Evolutionary conservation across 2,888 invertebrate genomes (phyloP), one percentile per base, ranked within the genome.

Genomic region (Drosophila meridiana): DNA sequence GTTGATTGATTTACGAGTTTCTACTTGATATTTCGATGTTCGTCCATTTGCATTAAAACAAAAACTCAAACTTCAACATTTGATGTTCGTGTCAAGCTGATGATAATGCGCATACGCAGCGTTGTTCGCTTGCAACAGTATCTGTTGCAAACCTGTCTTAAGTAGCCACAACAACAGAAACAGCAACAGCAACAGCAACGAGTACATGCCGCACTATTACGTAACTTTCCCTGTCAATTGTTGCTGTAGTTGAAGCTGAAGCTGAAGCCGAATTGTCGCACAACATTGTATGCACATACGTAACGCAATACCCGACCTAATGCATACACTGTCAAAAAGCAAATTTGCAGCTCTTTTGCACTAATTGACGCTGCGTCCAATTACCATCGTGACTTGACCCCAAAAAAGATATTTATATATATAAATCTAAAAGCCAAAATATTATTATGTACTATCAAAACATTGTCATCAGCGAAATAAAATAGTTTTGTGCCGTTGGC

Each of bases 1-100:
- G 56, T 58, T 83, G 89, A 90, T 90, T 87, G 83, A 88, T 86
- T 87, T 86, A 66, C 64, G 74, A 8, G 59, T 73, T 79, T 42
- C 32, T 48, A 36, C 36, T 38, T 66, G 4, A 28, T 52, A 65
- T 70, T 50, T 56, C 36, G 30, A 38, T 70, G 50, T 66, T 59
- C 5, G 40, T 55, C 36, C 36, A 56, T 62, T 62, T 63, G 53
- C 69, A 73, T 76, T 70, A 64, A 74, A 69, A 68, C 68, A 69
- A 62, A 60, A 72, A 74, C 68, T 66, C 75, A 73, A 68, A 62
- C 59, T 56, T 69, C 13, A 38, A 4, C 53, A 34, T 57, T 57
- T 69, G 58, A 59, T 45, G 73, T 38, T 67, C 55, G 73, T 68
- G 65, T 59, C 56, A 52, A 50, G 43, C 59, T 48, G 50, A 62